A percentile compares a stretch with the other conserved stretches of the same genome.
phyloP scores from a whole-genome alignment of 2,888 invertebrate species.

The Erebia epiphron region DNA sequence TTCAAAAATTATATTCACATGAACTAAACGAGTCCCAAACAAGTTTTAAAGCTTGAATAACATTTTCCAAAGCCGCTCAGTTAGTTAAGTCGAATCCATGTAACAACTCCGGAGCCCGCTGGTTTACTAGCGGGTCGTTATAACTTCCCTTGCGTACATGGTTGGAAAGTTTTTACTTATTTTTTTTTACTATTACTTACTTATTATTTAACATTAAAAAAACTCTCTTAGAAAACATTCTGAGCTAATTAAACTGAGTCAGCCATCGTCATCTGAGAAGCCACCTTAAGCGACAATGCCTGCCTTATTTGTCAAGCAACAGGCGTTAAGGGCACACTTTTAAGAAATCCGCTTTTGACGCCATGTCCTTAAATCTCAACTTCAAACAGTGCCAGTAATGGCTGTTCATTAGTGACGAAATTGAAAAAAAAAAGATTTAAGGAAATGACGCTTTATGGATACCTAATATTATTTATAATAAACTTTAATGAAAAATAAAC shows the following conservation, averaged over 20 bases:
- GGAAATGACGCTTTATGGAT: too few relatives aligned
- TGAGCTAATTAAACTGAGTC: constrained; percentile 7
- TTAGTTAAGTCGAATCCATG: constrained; percentile 35
- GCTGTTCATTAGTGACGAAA: background rate
- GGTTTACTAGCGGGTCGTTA: constrained; percentile 20
- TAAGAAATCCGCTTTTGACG: background rate
- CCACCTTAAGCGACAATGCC: background rate
- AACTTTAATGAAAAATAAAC: too few relatives aligned
- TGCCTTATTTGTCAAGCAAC: background rate
- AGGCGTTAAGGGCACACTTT: background rate
- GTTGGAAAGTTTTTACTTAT: background rate
- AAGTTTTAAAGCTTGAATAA: constrained; percentile 32
- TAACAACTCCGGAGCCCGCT: constrained; percentile 23
- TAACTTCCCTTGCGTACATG: background rate
- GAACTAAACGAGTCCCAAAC: constrained; percentile 8
- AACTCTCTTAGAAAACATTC: background rate
- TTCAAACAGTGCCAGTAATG: background rate
- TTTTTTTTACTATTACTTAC: too few relatives aligned
- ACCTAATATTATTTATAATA: too few relatives aligned
- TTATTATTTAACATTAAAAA: too few relatives aligned
- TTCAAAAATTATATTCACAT: background rate
- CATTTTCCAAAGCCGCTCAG: constrained; percentile 27
- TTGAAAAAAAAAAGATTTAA: too few relatives aligned
- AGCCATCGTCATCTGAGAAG: background rate
- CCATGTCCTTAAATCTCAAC: background rate